A percentile compares a stretch with the other conserved stretches of the same genome.
These are phyloP conservation scores for Nomada lathburiana DNA, from an alignment of 2,888 invertebrate genomes.

Conservation along the genomic window DNA sequence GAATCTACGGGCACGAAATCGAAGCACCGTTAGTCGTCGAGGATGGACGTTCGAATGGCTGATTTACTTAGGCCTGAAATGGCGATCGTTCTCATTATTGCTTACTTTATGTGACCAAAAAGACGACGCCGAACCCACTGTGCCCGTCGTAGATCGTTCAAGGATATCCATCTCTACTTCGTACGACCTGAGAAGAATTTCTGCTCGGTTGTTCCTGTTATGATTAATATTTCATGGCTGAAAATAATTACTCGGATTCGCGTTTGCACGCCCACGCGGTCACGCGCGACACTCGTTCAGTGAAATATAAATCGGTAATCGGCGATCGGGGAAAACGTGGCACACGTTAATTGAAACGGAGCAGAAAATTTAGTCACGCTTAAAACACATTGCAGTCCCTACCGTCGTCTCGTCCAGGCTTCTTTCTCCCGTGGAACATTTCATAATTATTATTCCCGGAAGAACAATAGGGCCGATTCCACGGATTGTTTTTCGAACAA, in stretches of 20 bases:
- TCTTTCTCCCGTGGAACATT: constrained; percentile 46
- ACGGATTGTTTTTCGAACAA: constrained; percentile 46
- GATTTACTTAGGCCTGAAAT: constrained; percentile 38
- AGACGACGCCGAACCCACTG: background rate
- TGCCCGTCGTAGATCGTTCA: background rate
- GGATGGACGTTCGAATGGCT: constrained; percentile 19
- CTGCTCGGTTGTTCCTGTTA: background rate
- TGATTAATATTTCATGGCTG: no score
- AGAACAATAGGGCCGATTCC: constrained; percentile 52
- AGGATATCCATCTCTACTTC: background rate
- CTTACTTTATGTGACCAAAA: background rate
- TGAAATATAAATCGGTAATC: constrained; percentile 16
- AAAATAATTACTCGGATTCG: constrained; percentile 15
- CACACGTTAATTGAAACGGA: background rate
- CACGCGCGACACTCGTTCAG: constrained; percentile 11
- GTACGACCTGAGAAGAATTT: background rate
- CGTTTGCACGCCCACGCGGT: constrained; percentile 32
- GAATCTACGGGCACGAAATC: constrained; percentile 50
- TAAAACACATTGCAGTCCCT: background rate
- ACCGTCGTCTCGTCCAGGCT: constrained; percentile 17
- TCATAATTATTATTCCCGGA: constrained; percentile 57
- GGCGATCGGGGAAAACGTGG: background rate
- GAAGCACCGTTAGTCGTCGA: constrained; percentile 47
- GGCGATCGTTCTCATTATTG: constrained; percentile 35
- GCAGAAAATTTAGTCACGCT: background rate